Percentiles rank a stretch among this genome's conserved stretches.
Evolutionary conservation across 2,797 vertebrate genomes (phyloP).

Genomic region (Enoplosus armatus): DNA sequence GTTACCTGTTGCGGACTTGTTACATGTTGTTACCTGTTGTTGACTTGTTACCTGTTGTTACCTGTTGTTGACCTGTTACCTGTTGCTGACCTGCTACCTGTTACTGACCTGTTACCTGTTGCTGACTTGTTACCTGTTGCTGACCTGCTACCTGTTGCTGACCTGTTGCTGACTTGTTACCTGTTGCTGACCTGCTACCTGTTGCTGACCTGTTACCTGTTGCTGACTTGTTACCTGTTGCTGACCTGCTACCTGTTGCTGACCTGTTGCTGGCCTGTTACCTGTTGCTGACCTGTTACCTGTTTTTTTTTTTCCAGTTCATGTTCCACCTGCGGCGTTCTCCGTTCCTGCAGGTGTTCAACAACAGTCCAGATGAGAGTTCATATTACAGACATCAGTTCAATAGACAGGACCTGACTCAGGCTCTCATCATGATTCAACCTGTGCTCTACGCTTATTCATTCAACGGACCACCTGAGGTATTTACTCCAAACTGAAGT

Average conservation of each 20-base stretch:
- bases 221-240: background rate
- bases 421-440: conserved; percentile 98
- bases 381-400: conserved; percentile 97
- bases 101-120: background rate
- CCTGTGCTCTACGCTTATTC: conserved; percentile 97
- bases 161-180: too few relatives aligned
- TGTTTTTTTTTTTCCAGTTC: conserved; percentile 84
- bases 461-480: conserved; percentile 96
- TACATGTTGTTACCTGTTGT: too few relatives aligned
- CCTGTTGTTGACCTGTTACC: background rate
- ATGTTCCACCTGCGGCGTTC: conserved; percentile 99
- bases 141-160: too few relatives aligned
- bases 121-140: background rate
- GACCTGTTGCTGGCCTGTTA: background rate
- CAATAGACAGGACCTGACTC: conserved; percentile 96
- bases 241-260: background rate
- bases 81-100: background rate
- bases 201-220: too few relatives aligned
- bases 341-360: conserved; percentile 98
- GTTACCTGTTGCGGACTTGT: too few relatives aligned
- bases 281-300: background rate
- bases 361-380: conserved; percentile 98
- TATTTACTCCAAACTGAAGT: conserved; percentile 45
- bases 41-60: background rate
- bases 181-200: too few relatives aligned